Conservation (phyloP, 2,888 invertebrate genomes). For the Trachelus stipa region DNA sequence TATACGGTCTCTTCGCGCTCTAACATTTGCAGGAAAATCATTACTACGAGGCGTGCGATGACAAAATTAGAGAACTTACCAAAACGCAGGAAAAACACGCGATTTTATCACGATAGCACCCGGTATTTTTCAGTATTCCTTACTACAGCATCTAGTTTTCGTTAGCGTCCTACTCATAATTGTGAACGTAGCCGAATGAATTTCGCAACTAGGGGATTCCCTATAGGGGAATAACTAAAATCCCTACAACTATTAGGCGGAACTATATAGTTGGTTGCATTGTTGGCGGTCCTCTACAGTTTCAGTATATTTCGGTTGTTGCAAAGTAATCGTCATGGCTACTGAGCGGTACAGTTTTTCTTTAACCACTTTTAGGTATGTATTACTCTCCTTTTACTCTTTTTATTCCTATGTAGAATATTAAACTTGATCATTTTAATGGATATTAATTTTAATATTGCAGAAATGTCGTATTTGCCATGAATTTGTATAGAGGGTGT, state of each 20-base stretch:
- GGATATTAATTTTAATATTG: background rate
- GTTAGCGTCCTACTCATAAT: background rate
- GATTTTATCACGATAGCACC: background rate
- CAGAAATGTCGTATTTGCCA: background rate
- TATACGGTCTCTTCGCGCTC: conserved; percentile 6
- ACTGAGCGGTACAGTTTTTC: conserved; percentile 98
- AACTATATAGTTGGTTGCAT: background rate
- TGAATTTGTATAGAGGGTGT: background rate
- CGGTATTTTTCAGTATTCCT: background rate
- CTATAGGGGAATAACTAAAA: background rate
- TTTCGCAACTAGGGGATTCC: background rate
- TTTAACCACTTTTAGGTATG: conserved; percentile 85
- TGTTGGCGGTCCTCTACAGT: background rate
- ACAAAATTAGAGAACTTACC: conserved; percentile 1
- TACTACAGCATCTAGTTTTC: background rate
- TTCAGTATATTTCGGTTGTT: conserved; percentile 42
- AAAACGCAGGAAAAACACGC: conserved; percentile 6
- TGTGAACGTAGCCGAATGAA: background rate
- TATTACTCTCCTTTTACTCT: conserved; percentile 24
- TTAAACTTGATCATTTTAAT: background rate
- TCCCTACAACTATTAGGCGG: background rate
- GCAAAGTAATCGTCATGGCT: conserved; percentile 83
- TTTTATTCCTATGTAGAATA: conserved; percentile 8
- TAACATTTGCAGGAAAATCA: conserved; percentile 8
- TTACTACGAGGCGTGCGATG: conserved; percentile 9